A percentile compares a stretch with the other conserved stretches of the same genome.
phyloP scores from a whole-genome alignment of 1,140 invertebrate genomes.

The Steinernema khuongi region DNA sequence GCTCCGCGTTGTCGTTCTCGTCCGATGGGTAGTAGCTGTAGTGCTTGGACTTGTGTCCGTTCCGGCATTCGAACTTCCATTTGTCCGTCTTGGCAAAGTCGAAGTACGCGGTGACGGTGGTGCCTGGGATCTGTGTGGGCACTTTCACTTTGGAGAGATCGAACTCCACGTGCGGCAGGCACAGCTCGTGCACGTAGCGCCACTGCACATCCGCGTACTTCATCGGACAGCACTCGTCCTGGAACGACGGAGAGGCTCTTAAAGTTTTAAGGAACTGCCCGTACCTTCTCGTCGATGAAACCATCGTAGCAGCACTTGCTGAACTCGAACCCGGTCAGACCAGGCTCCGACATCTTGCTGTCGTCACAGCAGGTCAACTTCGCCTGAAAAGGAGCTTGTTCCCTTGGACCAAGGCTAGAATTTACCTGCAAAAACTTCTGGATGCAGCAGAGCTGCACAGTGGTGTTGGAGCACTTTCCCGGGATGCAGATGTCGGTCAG shows the following conservation, averaged over 20 bases:
- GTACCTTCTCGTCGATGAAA: slow-evolving; percentile 47
- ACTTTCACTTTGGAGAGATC: slow-evolving; percentile 49
- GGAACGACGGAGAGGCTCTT: not conserved
- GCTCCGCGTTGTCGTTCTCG: not conserved
- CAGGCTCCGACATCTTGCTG: slow-evolving; percentile 36
- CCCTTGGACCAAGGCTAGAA: not conserved
- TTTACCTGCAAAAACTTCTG: slow-evolving; percentile 56
- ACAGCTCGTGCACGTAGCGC: slow-evolving; percentile 50
- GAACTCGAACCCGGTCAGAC: slow-evolving; percentile 44
- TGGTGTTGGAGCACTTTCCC: slow-evolving; percentile 54
- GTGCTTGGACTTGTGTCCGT: not conserved
- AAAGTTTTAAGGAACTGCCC: slow-evolving; percentile 15
- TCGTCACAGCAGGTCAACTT: slow-evolving; percentile 52
- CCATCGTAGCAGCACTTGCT: slow-evolving; percentile 49
- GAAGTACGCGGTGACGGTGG: not conserved
- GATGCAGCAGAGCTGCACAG: slow-evolving; percentile 53
- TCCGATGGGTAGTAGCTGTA: not conserved
- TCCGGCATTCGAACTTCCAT: not conserved
- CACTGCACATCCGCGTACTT: slow-evolving; percentile 43
- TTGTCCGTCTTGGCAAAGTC: slow-evolving; percentile 5
- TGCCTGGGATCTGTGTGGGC: not conserved
- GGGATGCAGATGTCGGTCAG: slow-evolving; percentile 54
- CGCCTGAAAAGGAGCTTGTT: slow-evolving; percentile 33
- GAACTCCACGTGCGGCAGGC: slow-evolving; percentile 51
- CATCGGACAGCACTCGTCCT: slow-evolving; percentile 52